Conservation (phyloP, 1,140 invertebrate species). For the Sinonovacula constricta region DNA sequence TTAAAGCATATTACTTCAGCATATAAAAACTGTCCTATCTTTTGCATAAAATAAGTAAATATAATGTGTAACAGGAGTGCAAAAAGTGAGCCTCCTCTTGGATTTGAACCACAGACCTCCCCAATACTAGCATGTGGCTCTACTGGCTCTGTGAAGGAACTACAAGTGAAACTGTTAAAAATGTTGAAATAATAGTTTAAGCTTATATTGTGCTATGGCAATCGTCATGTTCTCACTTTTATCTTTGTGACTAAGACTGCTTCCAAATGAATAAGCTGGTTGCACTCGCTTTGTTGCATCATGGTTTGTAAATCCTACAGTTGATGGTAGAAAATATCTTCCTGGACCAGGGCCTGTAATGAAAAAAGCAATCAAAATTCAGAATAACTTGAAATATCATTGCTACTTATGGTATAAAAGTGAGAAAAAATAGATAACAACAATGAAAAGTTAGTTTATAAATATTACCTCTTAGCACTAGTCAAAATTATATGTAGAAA, state of each 20-base stretch:
- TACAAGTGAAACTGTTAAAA: not conserved
- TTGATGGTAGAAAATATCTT: constrained; percentile 61
- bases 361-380: constrained; percentile 14
- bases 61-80: too few relatives aligned
- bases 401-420: not conserved
- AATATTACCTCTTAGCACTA: too few relatives aligned
- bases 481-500: too few relatives aligned
- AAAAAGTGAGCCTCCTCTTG: not conserved
- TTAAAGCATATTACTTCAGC: too few relatives aligned
- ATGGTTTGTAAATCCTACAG: constrained; percentile 59
- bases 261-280: constrained; percentile 67
- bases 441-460: too few relatives aligned
- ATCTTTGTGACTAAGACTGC: constrained; percentile 23
- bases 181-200: not conserved
- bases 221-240: too few relatives aligned
- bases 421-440: not conserved
- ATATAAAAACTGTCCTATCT: too few relatives aligned
- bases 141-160: not conserved
- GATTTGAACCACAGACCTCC: too few relatives aligned
- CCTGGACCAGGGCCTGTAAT: constrained; percentile 67
- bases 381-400: not conserved
- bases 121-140: not conserved
- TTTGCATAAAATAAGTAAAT: too few relatives aligned
- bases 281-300: constrained; percentile 64
- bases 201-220: too few relatives aligned